Evolutionary conservation across 1,140 invertebrate species (phyloP).

Genomic region (Zaprionus ghesquierei): DNA sequence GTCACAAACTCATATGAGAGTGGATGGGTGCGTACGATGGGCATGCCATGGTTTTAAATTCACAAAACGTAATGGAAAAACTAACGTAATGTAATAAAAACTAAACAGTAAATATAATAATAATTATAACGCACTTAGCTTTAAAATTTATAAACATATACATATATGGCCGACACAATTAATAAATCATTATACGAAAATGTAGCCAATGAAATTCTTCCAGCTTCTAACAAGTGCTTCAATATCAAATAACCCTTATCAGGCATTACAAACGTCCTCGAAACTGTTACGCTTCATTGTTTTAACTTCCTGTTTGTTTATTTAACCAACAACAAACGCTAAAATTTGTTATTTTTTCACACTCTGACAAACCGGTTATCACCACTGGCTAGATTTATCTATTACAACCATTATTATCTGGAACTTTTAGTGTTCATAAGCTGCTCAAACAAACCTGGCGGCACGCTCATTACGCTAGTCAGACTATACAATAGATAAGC

Average conservation of each 20-base stretch:
- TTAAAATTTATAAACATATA: no score
- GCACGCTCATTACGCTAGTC: neutral
- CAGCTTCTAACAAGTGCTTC: neutral
- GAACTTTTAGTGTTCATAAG: constrained; percentile 9
- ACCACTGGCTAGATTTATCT: neutral
- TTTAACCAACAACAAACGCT: neutral
- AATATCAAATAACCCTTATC: neutral
- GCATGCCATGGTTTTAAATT: neutral
- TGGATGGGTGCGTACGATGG: neutral
- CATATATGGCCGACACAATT: no score
- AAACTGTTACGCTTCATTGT: constrained; percentile 5
- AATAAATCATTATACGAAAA: no score
- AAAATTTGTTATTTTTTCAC: neutral
- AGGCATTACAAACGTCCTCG: neutral
- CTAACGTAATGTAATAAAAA: no score
- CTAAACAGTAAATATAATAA: no score
- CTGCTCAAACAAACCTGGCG: neutral
- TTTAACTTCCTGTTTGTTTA: constrained; percentile 13
- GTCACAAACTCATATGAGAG: constrained; percentile 14
- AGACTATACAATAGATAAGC: constrained; percentile 11
- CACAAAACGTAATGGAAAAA: no score
- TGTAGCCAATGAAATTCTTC: no score
- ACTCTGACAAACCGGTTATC: neutral
- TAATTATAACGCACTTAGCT: no score
- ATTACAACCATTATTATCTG: neutral